Percentiles rank a stretch among this genome's conserved stretches.
These are phyloP conservation scores for Rhabdomys dilectus DNA, from an alignment of 2,113 vertebrate genomes.

Conservation along the genomic window DNA sequence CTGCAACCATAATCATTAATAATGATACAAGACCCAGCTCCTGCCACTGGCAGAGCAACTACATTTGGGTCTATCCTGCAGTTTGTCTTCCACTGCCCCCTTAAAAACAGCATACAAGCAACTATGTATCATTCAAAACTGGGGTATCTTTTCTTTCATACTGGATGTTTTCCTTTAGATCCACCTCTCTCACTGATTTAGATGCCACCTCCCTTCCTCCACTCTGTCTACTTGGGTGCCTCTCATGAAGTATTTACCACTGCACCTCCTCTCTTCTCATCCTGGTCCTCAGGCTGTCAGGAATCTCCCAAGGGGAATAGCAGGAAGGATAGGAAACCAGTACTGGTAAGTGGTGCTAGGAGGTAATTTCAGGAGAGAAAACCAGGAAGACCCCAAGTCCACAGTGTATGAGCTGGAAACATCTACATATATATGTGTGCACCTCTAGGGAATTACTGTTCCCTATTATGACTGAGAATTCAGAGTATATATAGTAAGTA, in stretches of 20 bases:
- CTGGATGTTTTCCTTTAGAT: background rate
- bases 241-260: accelerated
- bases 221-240: background rate
- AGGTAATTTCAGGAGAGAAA: background rate
- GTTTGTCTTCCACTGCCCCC: background rate
- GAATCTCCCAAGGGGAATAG: background rate
- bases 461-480: background rate
- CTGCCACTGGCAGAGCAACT: background rate
- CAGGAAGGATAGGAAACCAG: background rate
- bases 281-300: background rate
- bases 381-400: background rate
- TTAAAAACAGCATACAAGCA: background rate
- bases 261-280: background rate
- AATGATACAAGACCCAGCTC: background rate
- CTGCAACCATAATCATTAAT: background rate
- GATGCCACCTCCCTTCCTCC: background rate
- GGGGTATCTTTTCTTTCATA: background rate
- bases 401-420: accelerated
- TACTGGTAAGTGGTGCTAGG: background rate
- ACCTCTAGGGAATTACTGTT: background rate
- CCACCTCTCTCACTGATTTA: background rate
- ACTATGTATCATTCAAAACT: background rate
- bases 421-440: accelerated
- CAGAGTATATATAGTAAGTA: too few species aligned
- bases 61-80: background rate